A percentile compares a stretch with the other conserved stretches of the same genome.
Evolutionary conservation across 1,140 invertebrate genomes (phyloP).

Genomic region (Drosophila elegans): DNA sequence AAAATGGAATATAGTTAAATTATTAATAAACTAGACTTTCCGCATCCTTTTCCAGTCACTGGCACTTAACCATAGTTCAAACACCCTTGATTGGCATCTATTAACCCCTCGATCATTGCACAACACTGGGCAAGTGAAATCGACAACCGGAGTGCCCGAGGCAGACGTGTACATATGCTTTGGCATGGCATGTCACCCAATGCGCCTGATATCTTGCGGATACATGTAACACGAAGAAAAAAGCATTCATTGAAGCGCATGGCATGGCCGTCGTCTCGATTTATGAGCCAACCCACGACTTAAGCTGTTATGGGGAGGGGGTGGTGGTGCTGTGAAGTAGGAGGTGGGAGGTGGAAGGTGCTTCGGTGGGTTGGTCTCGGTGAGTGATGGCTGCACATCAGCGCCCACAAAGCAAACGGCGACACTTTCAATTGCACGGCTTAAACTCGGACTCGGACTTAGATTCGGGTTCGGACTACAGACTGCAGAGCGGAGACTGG

Average conservation of each 20-base stretch:
- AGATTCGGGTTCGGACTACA: slow-evolving; percentile 16
- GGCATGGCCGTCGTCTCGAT: slow-evolving; percentile 43
- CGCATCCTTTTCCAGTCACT: background rate
- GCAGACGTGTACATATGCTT: slow-evolving; percentile 10
- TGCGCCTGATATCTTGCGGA: slow-evolving; percentile 38
- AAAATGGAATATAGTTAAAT: too few species aligned
- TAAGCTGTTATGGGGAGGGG: slow-evolving; percentile 3
- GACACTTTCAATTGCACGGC: slow-evolving; percentile 77
- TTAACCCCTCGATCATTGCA: slow-evolving; percentile 8
- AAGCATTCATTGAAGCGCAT: slow-evolving; percentile 41
- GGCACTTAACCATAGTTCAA: background rate
- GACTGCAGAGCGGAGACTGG: slow-evolving; percentile 15
- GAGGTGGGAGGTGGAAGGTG: background rate
- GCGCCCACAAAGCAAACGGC: slow-evolving; percentile 52
- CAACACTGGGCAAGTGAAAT: slow-evolving; percentile 38
- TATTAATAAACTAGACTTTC: background rate
- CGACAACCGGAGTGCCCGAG: slow-evolving; percentile 14
- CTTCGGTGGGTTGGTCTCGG: slow-evolving; percentile 11
- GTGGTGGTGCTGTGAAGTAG: background rate
- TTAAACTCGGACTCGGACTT: slow-evolving; percentile 31
- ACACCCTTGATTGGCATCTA: background rate
- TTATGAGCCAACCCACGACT: slow-evolving; percentile 43
- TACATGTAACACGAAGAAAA: slow-evolving; percentile 43
- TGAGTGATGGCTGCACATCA: slow-evolving; percentile 73
- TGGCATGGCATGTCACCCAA: slow-evolving; percentile 28